phyloP scores from a whole-genome alignment of 2,113 vertebrate species.

The Phrynosoma blainvillii region DNA sequence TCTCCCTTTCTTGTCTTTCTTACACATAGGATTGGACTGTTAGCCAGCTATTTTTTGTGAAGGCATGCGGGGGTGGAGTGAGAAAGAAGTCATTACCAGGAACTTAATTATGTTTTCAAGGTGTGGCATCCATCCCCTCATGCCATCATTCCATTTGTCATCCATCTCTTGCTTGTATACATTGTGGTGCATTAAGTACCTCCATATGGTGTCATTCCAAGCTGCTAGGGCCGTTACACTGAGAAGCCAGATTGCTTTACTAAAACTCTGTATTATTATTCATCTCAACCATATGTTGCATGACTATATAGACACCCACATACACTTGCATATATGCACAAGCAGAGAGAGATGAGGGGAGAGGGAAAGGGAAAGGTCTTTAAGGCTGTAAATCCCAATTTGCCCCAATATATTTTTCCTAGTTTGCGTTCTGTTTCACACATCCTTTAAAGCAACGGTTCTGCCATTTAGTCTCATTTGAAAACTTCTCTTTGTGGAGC shows the following conservation, averaged over 20 bases:
- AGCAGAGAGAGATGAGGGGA: not conserved
- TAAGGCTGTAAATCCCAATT: constrained; percentile 52
- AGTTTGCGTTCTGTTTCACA: constrained; percentile 54
- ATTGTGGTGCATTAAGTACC: fast-evolving
- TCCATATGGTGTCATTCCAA: fast-evolving
- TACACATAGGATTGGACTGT: no score
- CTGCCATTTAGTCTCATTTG: constrained; percentile 67
- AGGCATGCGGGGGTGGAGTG: not conserved
- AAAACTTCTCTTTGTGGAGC: constrained; percentile 66
- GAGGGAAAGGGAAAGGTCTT: constrained; percentile 37
- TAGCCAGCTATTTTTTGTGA: no score
- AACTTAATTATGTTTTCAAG: no score
- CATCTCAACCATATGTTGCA: constrained; percentile 55
- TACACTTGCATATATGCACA: not conserved
- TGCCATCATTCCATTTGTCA: not conserved
- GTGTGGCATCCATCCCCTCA: not conserved
- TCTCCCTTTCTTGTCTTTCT: no score
- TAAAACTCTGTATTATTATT: constrained; percentile 31
- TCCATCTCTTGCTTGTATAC: fast-evolving
- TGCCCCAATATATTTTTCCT: constrained; percentile 36
- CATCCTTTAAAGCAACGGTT: constrained; percentile 57
- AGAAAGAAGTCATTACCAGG: not conserved
- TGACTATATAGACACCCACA: not conserved
- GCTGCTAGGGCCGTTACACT: not conserved
- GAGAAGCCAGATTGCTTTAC: constrained; percentile 17